Percentiles rank a stretch among this genome's conserved stretches.
Conservation (phyloP, 2,888 invertebrate genomes). For the Orchesellides sinensis region DNA sequence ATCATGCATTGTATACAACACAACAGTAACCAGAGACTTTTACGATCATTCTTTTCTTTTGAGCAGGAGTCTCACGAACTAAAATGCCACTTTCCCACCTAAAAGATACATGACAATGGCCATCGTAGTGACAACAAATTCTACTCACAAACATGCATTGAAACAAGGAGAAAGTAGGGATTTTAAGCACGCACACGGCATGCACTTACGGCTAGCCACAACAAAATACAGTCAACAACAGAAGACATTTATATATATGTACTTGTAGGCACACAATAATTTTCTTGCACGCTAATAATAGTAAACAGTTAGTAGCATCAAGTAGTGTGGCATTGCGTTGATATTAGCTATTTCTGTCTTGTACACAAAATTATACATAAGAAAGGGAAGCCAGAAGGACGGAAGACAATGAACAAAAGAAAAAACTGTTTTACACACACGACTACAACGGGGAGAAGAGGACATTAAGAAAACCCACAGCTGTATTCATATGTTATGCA, state of each 20-base stretch:
- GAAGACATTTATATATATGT: too few species aligned
- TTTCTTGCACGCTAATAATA: too few species aligned
- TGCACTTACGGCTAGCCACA: constrained; percentile 1
- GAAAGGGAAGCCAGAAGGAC: background rate
- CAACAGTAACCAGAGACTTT: background rate
- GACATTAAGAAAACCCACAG: too few species aligned
- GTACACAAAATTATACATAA: too few species aligned
- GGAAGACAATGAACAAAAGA: background rate
- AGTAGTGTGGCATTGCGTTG: too few species aligned
- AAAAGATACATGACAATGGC: constrained; percentile 53
- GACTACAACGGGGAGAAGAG: background rate
- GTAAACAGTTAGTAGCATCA: too few species aligned
- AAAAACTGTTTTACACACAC: background rate
- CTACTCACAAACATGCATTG: background rate
- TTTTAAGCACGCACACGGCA: background rate
- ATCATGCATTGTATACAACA: background rate
- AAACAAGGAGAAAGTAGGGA: background rate
- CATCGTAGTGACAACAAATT: constrained; percentile 35
- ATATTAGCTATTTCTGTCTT: too few species aligned
- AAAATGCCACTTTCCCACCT: constrained; percentile 33
- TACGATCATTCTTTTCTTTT: background rate
- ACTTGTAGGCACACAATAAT: too few species aligned
- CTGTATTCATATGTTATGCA: background rate
- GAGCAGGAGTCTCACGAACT: background rate
- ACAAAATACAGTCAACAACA: constrained; percentile 2